A percentile compares a stretch with the other conserved stretches of the same genome.
These are phyloP conservation scores for Lanius collurio DNA, from an alignment of 2,113 vertebrate genomes.

Conservation along the genomic window DNA sequence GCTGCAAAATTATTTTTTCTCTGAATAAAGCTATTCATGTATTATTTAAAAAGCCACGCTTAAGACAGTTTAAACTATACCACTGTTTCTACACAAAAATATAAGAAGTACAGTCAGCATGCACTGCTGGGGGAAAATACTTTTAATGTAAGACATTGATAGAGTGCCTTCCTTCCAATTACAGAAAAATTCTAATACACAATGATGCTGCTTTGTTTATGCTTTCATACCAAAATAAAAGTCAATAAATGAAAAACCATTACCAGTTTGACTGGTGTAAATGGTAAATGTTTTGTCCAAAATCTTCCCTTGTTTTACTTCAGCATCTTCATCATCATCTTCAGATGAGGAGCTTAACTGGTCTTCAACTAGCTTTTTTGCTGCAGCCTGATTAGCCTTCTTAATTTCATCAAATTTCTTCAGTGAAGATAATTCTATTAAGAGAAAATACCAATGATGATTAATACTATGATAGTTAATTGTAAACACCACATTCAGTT, in stretches of 20 bases:
- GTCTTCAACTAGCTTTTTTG: constrained; percentile 82
- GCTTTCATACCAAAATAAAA: background rate
- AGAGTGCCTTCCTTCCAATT: background rate
- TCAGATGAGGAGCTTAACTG: constrained; percentile 85
- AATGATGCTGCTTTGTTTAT: background rate
- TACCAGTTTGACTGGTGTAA: constrained; percentile 90
- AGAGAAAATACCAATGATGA: background rate
- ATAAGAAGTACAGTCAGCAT: background rate
- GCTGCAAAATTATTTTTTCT: background rate
- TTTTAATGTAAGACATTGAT: background rate
- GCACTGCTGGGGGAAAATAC: background rate
- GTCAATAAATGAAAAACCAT: background rate
- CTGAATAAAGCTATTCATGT: background rate
- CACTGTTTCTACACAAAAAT: background rate
- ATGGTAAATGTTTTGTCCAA: constrained; percentile 89
- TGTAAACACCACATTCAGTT: background rate
- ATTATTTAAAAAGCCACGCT: background rate
- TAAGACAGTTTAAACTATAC: background rate
- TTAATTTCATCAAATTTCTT: constrained; percentile 93
- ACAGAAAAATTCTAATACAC: background rate
- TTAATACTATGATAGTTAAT: background rate
- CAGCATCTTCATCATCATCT: constrained; percentile 79
- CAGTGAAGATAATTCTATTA: constrained; percentile 75
- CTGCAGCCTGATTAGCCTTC: constrained; percentile 87
- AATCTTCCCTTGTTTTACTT: constrained; percentile 85